Evolutionary conservation across 2,797 vertebrate genomes (phyloP).

Genomic region (Danio aesculapii): DNA sequence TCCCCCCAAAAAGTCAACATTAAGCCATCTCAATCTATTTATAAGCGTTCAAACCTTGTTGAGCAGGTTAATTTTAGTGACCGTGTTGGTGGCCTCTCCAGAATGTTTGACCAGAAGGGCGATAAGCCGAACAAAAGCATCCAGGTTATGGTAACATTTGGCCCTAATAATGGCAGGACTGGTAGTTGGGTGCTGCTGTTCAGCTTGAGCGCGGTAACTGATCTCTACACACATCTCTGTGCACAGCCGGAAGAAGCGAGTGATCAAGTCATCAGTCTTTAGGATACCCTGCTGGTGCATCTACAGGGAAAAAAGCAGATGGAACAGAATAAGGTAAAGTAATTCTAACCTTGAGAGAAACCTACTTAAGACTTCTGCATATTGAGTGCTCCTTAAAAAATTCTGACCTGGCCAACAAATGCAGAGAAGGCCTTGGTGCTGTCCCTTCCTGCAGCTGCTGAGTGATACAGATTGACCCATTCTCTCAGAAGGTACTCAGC

Average conservation of each 20-base stretch:
- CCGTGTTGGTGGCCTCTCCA: constrained; percentile 97
- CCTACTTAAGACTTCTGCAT: not conserved
- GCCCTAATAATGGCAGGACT: constrained; percentile 98
- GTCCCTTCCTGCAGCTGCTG: constrained; percentile 96
- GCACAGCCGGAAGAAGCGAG: constrained; percentile 97
- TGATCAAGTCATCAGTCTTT: constrained; percentile 99
- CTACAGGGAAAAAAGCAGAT: constrained; percentile 67
- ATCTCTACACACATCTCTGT: constrained; percentile 99
- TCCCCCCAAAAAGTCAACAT: not conserved
- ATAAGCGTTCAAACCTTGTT: constrained; percentile 87
- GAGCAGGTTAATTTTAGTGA: constrained; percentile 98
- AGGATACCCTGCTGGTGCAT: constrained; percentile 99
- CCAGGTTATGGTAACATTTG: constrained; percentile 98
- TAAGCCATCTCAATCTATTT: not conserved
- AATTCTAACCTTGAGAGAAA: not conserved
- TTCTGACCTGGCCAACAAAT: constrained; percentile 95
- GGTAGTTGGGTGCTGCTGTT: constrained; percentile 97
- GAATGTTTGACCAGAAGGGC: constrained; percentile 98
- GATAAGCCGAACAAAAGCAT: constrained; percentile 96
- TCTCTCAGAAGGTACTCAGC: constrained; percentile 97
- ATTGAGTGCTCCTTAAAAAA: not conserved
- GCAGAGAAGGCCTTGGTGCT: constrained; percentile 99
- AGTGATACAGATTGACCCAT: constrained; percentile 99
- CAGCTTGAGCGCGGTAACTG: constrained; percentile 96
- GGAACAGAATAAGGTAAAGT: not conserved